Percentiles rank a stretch among this genome's conserved stretches.
Conservation (phyloP, 2,888 invertebrate genomes). For the Bibio marci region DNA sequence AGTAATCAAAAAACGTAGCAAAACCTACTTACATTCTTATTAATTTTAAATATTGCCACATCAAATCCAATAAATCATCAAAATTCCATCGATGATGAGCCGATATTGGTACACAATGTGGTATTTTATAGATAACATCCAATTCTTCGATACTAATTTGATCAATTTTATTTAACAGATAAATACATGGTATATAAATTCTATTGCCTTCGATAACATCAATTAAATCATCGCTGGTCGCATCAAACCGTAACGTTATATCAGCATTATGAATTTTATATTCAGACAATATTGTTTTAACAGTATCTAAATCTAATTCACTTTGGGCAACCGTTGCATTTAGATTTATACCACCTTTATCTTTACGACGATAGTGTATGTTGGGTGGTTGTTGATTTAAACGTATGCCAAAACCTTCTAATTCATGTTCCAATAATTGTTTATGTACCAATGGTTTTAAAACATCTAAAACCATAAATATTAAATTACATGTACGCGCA, state of each 20-base stretch:
- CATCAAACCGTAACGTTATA: constrained; percentile 84
- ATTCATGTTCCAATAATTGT: constrained; percentile 86
- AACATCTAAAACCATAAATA: constrained; percentile 95
- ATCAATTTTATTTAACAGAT: constrained; percentile 96
- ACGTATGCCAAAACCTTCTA: constrained; percentile 96
- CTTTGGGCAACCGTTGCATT: constrained; percentile 81
- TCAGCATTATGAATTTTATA: constrained; percentile 99
- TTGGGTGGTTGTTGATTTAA: constrained; percentile 95
- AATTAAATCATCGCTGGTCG: constrained; percentile 93
- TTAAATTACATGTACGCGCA: constrained; percentile 91
- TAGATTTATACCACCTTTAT: constrained; percentile 96
- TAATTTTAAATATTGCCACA: constrained; percentile 95
- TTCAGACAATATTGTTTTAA: constrained; percentile 89
- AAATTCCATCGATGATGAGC: constrained; percentile 99
- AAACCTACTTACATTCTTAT: constrained; percentile 61
- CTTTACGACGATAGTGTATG: constrained; percentile 89
- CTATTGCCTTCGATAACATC: constrained; percentile 98
- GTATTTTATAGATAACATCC: constrained; percentile 97
- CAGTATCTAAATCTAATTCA: constrained; percentile 86
- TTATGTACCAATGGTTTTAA: constrained; percentile 96
- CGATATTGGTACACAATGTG: constrained; percentile 99
- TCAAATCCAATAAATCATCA: constrained; percentile 89
- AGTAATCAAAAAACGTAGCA: neutral
- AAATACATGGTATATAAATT: constrained; percentile 96
- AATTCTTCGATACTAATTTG: constrained; percentile 91